Evolutionary conservation across 2,113 vertebrate genomes (phyloP).

Genomic region (Romanogobio albipinnatus): DNA sequence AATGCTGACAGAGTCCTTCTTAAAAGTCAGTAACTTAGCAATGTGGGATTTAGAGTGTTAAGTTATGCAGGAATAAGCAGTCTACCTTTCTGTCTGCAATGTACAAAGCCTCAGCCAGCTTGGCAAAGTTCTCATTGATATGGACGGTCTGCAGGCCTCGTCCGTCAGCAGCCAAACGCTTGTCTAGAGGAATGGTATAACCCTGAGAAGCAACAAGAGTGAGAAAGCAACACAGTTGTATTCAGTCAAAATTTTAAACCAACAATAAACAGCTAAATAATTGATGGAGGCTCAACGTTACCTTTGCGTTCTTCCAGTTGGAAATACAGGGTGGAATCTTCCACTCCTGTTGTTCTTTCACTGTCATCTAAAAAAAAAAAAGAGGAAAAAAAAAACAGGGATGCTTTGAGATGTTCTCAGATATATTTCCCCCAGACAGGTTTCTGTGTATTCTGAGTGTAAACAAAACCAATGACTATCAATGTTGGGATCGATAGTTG

Average conservation of each 20-base stretch:
- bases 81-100: slow-evolving; percentile 96
- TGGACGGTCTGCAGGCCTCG: slow-evolving; percentile 95
- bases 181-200: slow-evolving; percentile 97
- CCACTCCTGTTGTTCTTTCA: slow-evolving; percentile 99
- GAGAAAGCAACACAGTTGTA: slow-evolving; percentile 11
- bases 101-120: slow-evolving; percentile 95
- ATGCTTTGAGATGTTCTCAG: background rate
- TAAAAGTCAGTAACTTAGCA: background rate
- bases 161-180: slow-evolving; percentile 95
- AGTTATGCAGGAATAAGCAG: background rate
- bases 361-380: slow-evolving; percentile 88
- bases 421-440: background rate
- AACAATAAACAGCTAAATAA: slow-evolving; percentile 3
- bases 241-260: background rate
- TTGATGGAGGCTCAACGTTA: slow-evolving; percentile 61
- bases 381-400: background rate
- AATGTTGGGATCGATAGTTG: background rate
- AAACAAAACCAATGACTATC: background rate
- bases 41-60: background rate
- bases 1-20: background rate
- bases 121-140: slow-evolving; percentile 98
- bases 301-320: slow-evolving; percentile 99
- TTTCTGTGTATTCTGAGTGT: background rate
- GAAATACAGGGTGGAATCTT: slow-evolving; percentile 99
- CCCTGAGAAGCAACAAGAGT: slow-evolving; percentile 74